Evolutionary conservation across 2,113 vertebrate species (phyloP), one percentile per base, ranked within the genome.

Genomic region (Spea multiplicata): DNA sequence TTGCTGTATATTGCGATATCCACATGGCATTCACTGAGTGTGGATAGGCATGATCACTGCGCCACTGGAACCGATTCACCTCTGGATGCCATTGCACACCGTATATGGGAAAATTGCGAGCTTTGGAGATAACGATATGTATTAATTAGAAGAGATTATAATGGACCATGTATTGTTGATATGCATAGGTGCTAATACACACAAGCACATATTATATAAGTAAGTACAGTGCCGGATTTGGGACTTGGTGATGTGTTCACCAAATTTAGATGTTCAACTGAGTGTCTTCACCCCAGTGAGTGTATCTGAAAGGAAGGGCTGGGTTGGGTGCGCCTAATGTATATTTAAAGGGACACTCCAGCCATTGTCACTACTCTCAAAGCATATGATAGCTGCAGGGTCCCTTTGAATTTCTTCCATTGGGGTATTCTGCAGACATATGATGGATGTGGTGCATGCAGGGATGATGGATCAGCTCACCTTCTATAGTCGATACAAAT

Each of bases 21-120:
- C 83, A 83, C 14, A 90, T 85, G 0, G 93, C 93, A 3, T 92
- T 85, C 17, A 3, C 4, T 4, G 91, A 93, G 83, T 94, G 93
- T 65, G 92, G 92, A 75, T 86, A 87, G 75, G 82, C 87, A 4
- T 12, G 0, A 0, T 44, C 84, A 5, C 73, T 84, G 70, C 82
- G 0, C 93, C 93, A 94, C 87, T 92, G 88, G 44, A 94, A 94
- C 44, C 87, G 84, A 77, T 90, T 94, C 66, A 92, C 91, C 83
- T 93, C 93, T 5, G 93, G 93, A 80, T 94, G 93, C 93, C 93
- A 94, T 87, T 94, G 93, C 1, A 92, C 91, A 4, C 90, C 92
- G 9, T 94, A 94, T 83, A 94, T 89, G 0, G 93, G 93, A 78
- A 91, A 90, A 44, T 73, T 71, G 4, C 62, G 70, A 73, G 77